Conservation (phyloP, 2,888 invertebrate genomes). For the Agrochola lota region DNA sequence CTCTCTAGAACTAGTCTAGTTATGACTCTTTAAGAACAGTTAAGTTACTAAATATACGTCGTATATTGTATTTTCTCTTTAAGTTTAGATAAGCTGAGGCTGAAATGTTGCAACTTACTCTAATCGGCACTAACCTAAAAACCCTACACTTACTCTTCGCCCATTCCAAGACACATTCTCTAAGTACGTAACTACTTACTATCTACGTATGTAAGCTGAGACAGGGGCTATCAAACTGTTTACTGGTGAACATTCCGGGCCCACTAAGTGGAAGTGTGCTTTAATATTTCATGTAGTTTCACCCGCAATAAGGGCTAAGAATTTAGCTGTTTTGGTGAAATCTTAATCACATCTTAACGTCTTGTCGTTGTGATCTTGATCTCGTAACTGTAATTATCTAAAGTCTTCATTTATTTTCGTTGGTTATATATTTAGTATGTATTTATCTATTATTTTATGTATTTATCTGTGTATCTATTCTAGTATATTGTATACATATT, state of each 20-base stretch:
- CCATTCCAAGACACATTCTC: not conserved
- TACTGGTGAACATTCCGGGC: conserved; percentile 25
- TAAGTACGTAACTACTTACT: conserved; percentile 4
- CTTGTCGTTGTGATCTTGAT: too few relatives aligned
- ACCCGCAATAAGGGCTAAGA: conserved; percentile 9
- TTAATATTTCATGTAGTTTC: conserved; percentile 55
- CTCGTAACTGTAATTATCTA: too few relatives aligned
- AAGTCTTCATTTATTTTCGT: too few relatives aligned
- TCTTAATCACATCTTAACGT: not conserved
- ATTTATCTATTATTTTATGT: too few relatives aligned
- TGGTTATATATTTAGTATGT: too few relatives aligned
- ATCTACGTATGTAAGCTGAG: conserved; percentile 28
- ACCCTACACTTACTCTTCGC: not conserved
- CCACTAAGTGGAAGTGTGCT: conserved; percentile 47
- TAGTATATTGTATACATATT: too few relatives aligned
- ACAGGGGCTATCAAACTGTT: conserved; percentile 33
- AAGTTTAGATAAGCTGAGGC: too few relatives aligned
- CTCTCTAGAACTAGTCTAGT: too few relatives aligned
- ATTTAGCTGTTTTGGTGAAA: not conserved
- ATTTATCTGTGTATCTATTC: too few relatives aligned
- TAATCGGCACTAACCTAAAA: not conserved
- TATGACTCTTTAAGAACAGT: too few relatives aligned
- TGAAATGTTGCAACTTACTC: not conserved
- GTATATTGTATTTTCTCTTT: too few relatives aligned
- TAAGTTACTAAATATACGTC: too few relatives aligned